Percentiles rank a stretch among this genome's conserved stretches.
Evolutionary conservation across 2,113 vertebrate species (phyloP).

Genomic region (Megaptera novaeangliae): DNA sequence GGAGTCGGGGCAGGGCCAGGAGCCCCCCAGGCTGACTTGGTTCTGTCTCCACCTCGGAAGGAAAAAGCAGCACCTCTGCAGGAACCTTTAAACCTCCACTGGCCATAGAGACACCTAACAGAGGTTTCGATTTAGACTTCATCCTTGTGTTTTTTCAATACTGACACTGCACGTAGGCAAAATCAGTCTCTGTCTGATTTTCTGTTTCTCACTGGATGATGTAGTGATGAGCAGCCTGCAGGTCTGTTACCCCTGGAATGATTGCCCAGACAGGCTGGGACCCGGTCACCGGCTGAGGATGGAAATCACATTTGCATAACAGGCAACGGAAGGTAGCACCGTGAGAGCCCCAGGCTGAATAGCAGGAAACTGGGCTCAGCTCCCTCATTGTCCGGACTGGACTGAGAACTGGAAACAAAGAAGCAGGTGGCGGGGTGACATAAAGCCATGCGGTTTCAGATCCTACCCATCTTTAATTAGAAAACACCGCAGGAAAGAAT

Average conservation of each 20-base stretch:
- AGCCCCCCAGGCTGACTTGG: neutral
- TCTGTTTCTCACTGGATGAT: neutral
- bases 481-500: neutral
- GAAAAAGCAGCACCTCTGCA: neutral
- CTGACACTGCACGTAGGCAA: neutral
- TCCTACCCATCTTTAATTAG: neutral
- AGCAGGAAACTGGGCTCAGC: neutral
- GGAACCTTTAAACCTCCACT: too few relatives aligned
- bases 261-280: neutral
- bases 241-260: neutral
- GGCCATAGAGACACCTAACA: fast-evolving
- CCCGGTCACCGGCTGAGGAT: fast-evolving
- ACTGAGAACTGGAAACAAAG: neutral
- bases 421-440: neutral
- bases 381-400: fast-evolving
- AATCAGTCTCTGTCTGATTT: neutral
- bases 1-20: neutral
- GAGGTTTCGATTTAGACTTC: neutral
- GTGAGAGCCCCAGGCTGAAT: neutral
- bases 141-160: neutral
- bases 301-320: neutral
- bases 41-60: neutral
- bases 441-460: neutral
- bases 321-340: neutral
- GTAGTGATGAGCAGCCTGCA: neutral